Conservation (phyloP, 2,797 vertebrate species). For the Artibeus jamaicensis region DNA sequence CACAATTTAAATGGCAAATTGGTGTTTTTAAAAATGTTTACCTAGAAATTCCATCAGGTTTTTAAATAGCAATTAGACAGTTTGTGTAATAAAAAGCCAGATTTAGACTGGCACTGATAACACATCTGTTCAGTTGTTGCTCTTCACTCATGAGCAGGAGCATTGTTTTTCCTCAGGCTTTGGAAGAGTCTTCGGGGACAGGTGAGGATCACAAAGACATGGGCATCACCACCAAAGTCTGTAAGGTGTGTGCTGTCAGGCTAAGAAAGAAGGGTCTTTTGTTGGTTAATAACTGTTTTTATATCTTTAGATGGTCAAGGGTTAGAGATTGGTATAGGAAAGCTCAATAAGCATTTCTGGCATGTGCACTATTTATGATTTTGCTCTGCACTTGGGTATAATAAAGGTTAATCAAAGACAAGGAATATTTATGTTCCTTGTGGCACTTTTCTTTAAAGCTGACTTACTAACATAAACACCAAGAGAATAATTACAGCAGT, state of each 20-base stretch:
- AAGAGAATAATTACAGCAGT: neutral
- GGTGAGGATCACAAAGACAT: slow-evolving; percentile 94
- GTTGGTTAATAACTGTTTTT: neutral
- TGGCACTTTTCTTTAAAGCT: neutral
- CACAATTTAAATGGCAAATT: neutral
- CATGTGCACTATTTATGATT: neutral
- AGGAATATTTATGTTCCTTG: neutral
- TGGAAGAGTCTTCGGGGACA: slow-evolving; percentile 92
- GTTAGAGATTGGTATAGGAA: neutral
- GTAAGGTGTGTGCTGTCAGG: slow-evolving; percentile 86
- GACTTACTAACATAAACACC: neutral
- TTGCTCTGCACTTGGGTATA: fast-evolving
- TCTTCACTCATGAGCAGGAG: neutral
- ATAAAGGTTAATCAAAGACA: neutral
- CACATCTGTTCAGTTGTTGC: neutral
- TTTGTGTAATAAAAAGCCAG: neutral
- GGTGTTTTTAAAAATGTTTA: neutral
- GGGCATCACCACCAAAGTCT: slow-evolving; percentile 95
- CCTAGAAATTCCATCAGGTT: neutral
- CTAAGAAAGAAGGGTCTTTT: neutral
- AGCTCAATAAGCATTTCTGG: neutral
- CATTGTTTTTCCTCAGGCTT: slow-evolving; percentile 82
- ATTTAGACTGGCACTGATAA: neutral
- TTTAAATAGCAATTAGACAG: neutral
- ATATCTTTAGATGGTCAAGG: neutral